Base-by-base conservation (phyloP, 2,797 vertebrate species). In the Chaetophractus vellerosus region DNA sequence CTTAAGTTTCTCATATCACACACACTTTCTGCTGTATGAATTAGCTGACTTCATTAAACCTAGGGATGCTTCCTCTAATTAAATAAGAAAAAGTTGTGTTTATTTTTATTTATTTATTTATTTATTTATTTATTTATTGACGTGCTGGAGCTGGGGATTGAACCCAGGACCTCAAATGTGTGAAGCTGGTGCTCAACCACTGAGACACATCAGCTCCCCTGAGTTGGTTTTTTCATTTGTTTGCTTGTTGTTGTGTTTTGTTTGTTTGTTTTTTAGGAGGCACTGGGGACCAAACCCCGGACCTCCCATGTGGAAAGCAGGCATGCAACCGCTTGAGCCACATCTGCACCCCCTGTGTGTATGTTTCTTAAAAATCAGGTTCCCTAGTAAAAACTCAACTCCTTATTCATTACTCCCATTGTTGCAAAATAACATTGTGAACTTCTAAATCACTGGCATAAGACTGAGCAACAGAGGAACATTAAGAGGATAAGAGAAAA, bases 401-500 rank as follows among this genome's bases (percentile, higher is more conserved):
- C 23, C 41, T 18, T 66, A 33, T 69, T 79, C 45, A 57, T 8
- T 61, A 38, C 9, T 84, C 18, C 31, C 50, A 11, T 52, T 50
- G 18, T 24, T 19, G 18, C 55, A 52, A 64, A 90, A 68, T 59
- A 9, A 69, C 68, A 38, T 90, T 66, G 55, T 66, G 90, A 96
- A 80, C 63, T 71, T 93, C 90, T 59, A 55, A 91, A 61, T 93
- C 78, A 11, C 74, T 28, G 57, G 83, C 31, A 21, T 66, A 28
- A 52, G 80, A 61, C 0, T 64, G 83, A 75, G 87, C 89, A 91
- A 48, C 81, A 23, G 36, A 93, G 71, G 24, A 69, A 59, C n/a
- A 57, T 18, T 69, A 61, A 80, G 18, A 19, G 59, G 38, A 59
- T 18, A 69, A 11, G 33, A 57, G n/a, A 88, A 75, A 55, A 6